Conservation (phyloP, 1,140 invertebrate species). For the Babylonia areolata region DNA sequence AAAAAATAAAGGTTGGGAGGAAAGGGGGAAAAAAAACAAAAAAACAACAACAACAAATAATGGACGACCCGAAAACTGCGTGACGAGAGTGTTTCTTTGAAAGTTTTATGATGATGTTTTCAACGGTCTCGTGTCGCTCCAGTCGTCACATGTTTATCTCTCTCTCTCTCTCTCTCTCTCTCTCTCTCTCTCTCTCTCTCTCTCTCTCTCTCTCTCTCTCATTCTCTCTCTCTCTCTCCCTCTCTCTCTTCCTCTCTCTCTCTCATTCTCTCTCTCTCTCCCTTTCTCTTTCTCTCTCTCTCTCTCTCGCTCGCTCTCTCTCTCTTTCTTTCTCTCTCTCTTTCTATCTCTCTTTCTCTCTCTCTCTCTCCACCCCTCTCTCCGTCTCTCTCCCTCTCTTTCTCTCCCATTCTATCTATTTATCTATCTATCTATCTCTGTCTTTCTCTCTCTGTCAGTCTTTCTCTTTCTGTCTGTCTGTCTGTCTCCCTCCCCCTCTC, state of each 20-base stretch:
- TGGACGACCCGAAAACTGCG: too few relatives aligned
- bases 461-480: neutral
- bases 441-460: neutral
- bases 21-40: too few relatives aligned
- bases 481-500: neutral
- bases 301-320: neutral
- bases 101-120: too few relatives aligned
- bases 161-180: neutral
- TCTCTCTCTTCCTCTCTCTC: neutral
- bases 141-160: too few relatives aligned
- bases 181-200: neutral
- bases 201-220: neutral
- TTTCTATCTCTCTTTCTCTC: neutral
- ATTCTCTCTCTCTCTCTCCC: neutral
- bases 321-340: neutral
- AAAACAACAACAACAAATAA: too few relatives aligned
- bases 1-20: too few relatives aligned
- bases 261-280: conserved; percentile 1
- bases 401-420: neutral
- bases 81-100: too few relatives aligned
- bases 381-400: neutral
- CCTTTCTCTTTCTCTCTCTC: neutral
- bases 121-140: too few relatives aligned
- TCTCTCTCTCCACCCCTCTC: neutral
- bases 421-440: too few relatives aligned